These are phyloP conservation scores for Seira musarum DNA, from an alignment of 2,888 invertebrate genomes.

Conservation along the genomic window DNA sequence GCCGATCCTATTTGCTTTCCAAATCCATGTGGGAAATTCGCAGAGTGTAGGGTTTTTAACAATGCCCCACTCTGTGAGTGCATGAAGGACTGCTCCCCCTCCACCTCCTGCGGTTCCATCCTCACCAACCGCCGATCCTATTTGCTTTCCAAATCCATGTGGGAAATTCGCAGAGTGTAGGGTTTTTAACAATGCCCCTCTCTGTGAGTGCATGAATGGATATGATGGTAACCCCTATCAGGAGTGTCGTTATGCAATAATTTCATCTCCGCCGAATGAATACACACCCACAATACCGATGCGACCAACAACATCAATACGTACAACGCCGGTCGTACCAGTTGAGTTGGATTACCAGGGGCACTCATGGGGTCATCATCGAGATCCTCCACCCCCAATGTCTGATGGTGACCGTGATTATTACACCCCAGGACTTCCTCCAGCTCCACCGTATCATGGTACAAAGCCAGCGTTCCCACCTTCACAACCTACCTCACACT, in stretches of 20 bases:
- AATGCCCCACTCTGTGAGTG: slow-evolving; percentile 44
- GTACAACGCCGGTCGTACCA: not conserved
- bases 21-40: slow-evolving; percentile 42
- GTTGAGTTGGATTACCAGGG: slow-evolving; percentile 46
- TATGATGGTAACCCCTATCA: slow-evolving; percentile 51
- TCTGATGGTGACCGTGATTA: not conserved
- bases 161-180: slow-evolving; percentile 43
- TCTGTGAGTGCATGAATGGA: slow-evolving; percentile 41
- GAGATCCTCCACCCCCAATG: slow-evolving; percentile 1
- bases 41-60: slow-evolving; percentile 45
- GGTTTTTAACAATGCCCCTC: slow-evolving; percentile 36
- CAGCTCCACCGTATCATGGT: not conserved
- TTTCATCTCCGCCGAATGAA: not conserved
- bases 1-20: slow-evolving; percentile 39
- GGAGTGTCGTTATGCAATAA: slow-evolving; percentile 32
- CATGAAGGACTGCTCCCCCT: slow-evolving; percentile 26
- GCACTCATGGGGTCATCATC: slow-evolving; percentile 53
- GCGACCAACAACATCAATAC: not conserved
- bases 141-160: slow-evolving; percentile 51
- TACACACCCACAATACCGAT: not conserved
- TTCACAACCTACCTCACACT: not conserved
- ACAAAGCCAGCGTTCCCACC: not conserved
- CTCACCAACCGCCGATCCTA: slow-evolving; percentile 12
- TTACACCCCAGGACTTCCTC: slow-evolving; percentile 20
- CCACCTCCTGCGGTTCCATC: slow-evolving; percentile 4